Evolutionary conservation across 2,113 vertebrate species (phyloP).

Genomic region (Paramormyrops kingsleyae): DNA sequence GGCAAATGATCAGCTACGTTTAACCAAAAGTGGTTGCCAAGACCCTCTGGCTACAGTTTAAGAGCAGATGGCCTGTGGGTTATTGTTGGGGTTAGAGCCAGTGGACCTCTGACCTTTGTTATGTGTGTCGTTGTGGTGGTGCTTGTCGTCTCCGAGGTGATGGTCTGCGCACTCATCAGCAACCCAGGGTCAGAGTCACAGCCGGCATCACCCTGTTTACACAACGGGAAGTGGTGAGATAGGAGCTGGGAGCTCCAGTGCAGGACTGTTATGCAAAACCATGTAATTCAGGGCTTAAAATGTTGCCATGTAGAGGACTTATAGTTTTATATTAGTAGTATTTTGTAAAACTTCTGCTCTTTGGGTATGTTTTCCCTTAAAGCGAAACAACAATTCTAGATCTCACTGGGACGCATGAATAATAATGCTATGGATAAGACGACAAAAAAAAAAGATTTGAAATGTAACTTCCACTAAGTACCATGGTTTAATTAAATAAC

Average conservation of each 20-base stretch:
- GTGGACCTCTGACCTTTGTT: constrained; percentile 70
- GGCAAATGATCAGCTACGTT: background rate
- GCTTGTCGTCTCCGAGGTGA: constrained; percentile 85
- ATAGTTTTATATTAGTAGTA: background rate
- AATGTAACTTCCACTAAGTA: background rate
- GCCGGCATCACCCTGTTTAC: constrained; percentile 53
- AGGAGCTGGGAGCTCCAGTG: background rate
- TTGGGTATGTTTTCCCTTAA: background rate
- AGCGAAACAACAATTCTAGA: background rate
- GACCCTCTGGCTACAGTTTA: constrained; percentile 9
- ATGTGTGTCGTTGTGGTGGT: constrained; percentile 90
- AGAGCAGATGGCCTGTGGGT: background rate
- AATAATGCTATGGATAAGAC: background rate
- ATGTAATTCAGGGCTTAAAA: background rate
- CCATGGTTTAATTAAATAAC: background rate
- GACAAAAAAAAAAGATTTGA: background rate
- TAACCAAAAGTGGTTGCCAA: background rate
- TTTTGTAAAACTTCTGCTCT: background rate
- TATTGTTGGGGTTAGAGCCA: background rate
- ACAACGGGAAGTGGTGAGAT: background rate
- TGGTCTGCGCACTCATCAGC: constrained; percentile 86
- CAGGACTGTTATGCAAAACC: background rate
- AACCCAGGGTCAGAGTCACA: constrained; percentile 71
- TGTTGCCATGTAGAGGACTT: background rate
- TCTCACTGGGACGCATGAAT: background rate